phyloP scores from a whole-genome alignment of 2,113 vertebrate species.

The Cyanoramphus novaezelandiae region DNA sequence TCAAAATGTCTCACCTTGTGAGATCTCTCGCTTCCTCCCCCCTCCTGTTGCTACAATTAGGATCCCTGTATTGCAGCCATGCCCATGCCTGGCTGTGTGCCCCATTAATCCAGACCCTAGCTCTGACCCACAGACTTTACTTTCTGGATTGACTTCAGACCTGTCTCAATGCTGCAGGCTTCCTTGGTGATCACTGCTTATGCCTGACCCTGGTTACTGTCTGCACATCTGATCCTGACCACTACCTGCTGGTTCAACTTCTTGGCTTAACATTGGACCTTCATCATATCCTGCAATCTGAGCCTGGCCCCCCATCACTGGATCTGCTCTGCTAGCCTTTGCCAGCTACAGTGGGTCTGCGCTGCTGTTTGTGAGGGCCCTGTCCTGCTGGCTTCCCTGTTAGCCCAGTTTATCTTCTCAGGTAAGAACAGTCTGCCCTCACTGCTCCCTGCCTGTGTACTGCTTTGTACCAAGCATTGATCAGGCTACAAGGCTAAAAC shows the following conservation, averaged over 20 bases:
- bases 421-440: too few species aligned
- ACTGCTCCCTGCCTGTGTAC: neutral
- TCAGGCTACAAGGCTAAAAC: rapidly evolving
- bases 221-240: neutral
- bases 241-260: neutral
- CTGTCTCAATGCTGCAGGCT: neutral
- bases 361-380: rapidly evolving
- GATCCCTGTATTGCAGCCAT: neutral
- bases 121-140: neutral
- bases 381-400: neutral
- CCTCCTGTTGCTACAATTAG: neutral
- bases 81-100: neutral
- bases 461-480: neutral
- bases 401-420: neutral
- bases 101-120: rapidly evolving
- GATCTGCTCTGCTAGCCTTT: neutral
- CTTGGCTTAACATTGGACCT: neutral
- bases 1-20: neutral
- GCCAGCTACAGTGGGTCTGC: neutral
- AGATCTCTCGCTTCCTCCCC: neutral
- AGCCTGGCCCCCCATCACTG: neutral
- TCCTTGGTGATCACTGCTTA: neutral
- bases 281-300: neutral
- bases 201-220: neutral
- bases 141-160: neutral